Evolutionary conservation across 2,888 invertebrate genomes (phyloP).

Genomic region (Sarcophaga caerulescens): DNA sequence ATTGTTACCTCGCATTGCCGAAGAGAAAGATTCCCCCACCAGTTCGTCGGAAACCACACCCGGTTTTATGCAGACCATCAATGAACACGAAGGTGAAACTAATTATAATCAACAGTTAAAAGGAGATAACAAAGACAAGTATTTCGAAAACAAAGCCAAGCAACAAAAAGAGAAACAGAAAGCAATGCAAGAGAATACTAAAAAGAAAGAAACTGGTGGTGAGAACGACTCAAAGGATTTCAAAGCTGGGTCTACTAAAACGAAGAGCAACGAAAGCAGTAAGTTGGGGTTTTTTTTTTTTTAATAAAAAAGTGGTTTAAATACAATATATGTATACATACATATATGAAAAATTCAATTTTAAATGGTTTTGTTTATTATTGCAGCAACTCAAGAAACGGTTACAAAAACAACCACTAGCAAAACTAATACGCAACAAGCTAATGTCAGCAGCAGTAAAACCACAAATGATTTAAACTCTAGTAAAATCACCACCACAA

Average conservation of each 20-base stretch:
- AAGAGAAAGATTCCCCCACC: conserved; percentile 85
- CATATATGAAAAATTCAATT: not conserved
- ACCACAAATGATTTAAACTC: conserved; percentile 43
- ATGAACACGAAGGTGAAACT: conserved; percentile 70
- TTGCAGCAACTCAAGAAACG: conserved; percentile 55
- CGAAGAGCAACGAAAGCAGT: conserved; percentile 62
- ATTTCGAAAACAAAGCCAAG: conserved; percentile 39
- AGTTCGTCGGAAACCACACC: conserved; percentile 70
- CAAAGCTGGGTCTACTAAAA: conserved; percentile 21
- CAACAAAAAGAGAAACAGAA: conserved; percentile 11
- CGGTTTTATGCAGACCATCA: conserved; percentile 75
- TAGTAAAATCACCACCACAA: conserved; percentile 50
- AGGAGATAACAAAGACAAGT: conserved; percentile 45
- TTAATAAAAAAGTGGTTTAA: not conserved
- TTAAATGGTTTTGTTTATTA: not conserved
- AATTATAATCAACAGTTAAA: conserved; percentile 53
- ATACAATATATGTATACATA: too few species aligned
- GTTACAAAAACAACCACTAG: conserved; percentile 47
- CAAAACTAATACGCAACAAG: conserved; percentile 54
- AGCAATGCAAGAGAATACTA: not conserved
- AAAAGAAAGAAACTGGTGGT: not conserved
- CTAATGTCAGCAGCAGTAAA: conserved; percentile 37
- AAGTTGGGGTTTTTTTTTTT: conserved; percentile 17
- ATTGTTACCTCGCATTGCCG: conserved; percentile 90
- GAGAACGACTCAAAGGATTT: conserved; percentile 46